These are phyloP conservation scores for Myodes glareolus DNA, from an alignment of 2,113 vertebrate species.

Conservation along the genomic window DNA sequence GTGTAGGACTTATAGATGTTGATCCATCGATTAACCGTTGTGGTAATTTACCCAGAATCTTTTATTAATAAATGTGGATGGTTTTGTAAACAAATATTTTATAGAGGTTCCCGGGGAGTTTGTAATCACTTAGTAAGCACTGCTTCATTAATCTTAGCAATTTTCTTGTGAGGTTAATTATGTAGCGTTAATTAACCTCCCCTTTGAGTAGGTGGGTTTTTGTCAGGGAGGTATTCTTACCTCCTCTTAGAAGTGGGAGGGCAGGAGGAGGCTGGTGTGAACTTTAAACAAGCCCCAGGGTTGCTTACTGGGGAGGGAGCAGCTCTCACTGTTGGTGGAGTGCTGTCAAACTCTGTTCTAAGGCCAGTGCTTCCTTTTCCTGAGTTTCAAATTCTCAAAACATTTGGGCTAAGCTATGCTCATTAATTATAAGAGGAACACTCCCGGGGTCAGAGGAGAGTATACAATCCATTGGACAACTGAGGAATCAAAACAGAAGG, in stretches of 20 bases:
- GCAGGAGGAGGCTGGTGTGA: background rate
- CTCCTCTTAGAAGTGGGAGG: slow-evolving; percentile 7
- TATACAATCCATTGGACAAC: background rate
- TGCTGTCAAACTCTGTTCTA: background rate
- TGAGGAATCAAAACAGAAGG: slow-evolving; percentile 39
- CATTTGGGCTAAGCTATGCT: background rate
- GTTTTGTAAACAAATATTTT: slow-evolving; percentile 66
- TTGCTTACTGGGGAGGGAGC: background rate
- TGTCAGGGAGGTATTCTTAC: slow-evolving; percentile 58
- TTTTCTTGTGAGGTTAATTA: slow-evolving; percentile 74
- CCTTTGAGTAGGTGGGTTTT: slow-evolving; percentile 75
- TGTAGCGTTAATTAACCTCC: slow-evolving; percentile 68
- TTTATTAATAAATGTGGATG: slow-evolving; percentile 18
- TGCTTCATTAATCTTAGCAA: slow-evolving; percentile 73
- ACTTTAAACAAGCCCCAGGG: background rate
- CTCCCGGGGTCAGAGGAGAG: background rate
- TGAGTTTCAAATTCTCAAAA: slow-evolving; percentile 15
- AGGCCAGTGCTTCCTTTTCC: background rate
- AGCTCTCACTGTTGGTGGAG: background rate
- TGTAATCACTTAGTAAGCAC: slow-evolving; percentile 63
- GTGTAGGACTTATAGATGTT: background rate
- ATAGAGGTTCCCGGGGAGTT: slow-evolving; percentile 6
- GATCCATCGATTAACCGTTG: background rate
- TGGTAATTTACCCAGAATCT: background rate
- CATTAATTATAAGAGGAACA: slow-evolving; percentile 49